Percentiles rank a stretch among this genome's conserved stretches.
Conservation (phyloP, 1,140 invertebrate species). For the Himalopsyche phryganea region DNA sequence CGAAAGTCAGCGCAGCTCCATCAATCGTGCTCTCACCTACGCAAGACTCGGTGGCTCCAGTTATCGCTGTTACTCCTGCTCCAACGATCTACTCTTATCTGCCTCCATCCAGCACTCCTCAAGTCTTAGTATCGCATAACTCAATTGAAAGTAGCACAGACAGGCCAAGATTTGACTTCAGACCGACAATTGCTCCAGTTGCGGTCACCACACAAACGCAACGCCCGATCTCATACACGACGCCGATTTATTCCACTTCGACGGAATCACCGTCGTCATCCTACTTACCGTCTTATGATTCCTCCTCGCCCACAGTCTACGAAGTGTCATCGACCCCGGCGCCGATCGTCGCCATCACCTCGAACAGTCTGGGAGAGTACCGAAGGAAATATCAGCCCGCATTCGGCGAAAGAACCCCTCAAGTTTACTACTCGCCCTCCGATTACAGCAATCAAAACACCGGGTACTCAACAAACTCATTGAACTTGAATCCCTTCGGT, state of each 20-base stretch:
- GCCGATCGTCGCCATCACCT: constrained; percentile 31
- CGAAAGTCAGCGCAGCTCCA: constrained; percentile 37
- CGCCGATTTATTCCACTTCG: constrained; percentile 37
- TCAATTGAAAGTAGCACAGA: constrained; percentile 45
- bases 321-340: constrained; percentile 32
- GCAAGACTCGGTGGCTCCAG: constrained; percentile 42
- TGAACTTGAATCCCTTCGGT: constrained; percentile 30
- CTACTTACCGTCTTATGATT: neutral
- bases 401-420: neutral
- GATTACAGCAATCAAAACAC: constrained; percentile 4
- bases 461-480: constrained; percentile 25
- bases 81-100: constrained; percentile 37
- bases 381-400: constrained; percentile 16
- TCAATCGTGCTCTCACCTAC: constrained; percentile 32
- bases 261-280: constrained; percentile 13
- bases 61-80: constrained; percentile 31
- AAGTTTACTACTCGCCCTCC: neutral
- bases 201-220: constrained; percentile 37
- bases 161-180: constrained; percentile 39
- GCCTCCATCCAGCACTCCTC: constrained; percentile 39
- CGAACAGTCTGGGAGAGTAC: constrained; percentile 26
- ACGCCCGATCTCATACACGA: constrained; percentile 36
- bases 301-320: constrained; percentile 5
- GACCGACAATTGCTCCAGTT: constrained; percentile 45
- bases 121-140: constrained; percentile 48